phyloP scores from a whole-genome alignment of 2,113 vertebrate genomes.

The Oncorhynchus gorbuscha region DNA sequence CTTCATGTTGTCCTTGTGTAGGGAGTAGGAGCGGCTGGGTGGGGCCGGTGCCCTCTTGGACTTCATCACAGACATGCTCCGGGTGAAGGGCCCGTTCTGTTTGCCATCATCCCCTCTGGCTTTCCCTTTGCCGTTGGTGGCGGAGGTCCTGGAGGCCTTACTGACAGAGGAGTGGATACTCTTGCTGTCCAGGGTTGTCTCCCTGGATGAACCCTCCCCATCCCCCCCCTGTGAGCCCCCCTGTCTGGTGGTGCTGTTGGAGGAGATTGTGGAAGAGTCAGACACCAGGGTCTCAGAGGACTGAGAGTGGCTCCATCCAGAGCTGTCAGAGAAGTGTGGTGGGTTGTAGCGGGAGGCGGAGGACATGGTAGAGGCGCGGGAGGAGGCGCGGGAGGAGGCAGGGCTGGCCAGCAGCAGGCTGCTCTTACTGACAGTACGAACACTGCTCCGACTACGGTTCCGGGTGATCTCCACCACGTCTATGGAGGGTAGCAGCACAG shows the following conservation, averaged over 20 bases:
- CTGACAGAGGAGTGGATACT: conserved; percentile 56
- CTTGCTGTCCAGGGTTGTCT: conserved; percentile 42
- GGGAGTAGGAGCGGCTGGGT: conserved; percentile 86
- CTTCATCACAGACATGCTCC: conserved; percentile 89
- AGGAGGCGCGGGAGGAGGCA: conserved; percentile 71
- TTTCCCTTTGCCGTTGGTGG: conserved; percentile 40
- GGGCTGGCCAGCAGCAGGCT: conserved; percentile 81
- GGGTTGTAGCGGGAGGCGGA: conserved; percentile 52
- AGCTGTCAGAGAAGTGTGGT: conserved; percentile 71
- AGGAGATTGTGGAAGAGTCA: conserved; percentile 89
- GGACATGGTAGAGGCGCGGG: conserved; percentile 61
- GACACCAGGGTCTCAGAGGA: conserved; percentile 95
- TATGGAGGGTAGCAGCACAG: conserved; percentile 87
- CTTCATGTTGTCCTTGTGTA: conserved; percentile 81
- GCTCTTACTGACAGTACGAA: conserved; percentile 91
- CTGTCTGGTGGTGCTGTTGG: conserved; percentile 61
- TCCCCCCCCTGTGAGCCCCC: background rate
- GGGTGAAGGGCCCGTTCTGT: conserved; percentile 64
- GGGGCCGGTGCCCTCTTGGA: conserved; percentile 80
- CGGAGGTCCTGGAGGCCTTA: conserved; percentile 31
- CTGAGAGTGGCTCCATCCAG: conserved; percentile 88
- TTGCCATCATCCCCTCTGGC: conserved; percentile 51
- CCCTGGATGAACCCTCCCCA: conserved; percentile 3
- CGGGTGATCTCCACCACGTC: conserved; percentile 89
- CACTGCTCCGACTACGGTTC: conserved; percentile 75